Percentiles rank a stretch among this genome's conserved stretches.
Conservation (phyloP, 2,113 vertebrate species). For the Protomyctophum bolini region DNA sequence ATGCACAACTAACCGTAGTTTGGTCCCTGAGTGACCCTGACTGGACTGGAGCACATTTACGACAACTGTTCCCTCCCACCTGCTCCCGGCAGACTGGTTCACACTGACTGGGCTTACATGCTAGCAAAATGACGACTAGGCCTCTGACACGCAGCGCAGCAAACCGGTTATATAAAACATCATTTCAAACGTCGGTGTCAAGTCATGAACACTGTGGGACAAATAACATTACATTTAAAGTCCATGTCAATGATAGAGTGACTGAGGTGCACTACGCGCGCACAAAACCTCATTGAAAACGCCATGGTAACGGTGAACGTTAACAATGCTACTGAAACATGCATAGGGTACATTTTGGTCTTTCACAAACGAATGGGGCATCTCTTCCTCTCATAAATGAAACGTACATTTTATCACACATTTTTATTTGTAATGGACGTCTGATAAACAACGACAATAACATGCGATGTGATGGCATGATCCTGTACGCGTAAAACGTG, state of each 20-base stretch:
- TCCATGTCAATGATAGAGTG: not conserved
- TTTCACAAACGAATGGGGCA: no score
- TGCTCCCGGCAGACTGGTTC: conserved; percentile 49
- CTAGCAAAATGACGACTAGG: conserved; percentile 51
- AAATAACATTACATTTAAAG: not conserved
- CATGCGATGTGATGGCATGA: no score
- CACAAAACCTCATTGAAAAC: conserved; percentile 15
- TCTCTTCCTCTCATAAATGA: no score
- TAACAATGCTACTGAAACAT: conserved; percentile 41
- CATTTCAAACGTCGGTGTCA: not conserved
- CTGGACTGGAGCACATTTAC: conserved; percentile 26
- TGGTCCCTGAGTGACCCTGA: no score
- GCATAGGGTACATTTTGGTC: no score
- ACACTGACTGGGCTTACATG: conserved; percentile 39
- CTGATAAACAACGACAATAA: no score
- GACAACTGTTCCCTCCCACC: conserved; percentile 74
- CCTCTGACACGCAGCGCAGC: conserved; percentile 65
- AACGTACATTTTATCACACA: no score
- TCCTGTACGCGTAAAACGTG: no score
- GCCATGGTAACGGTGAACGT: conserved; percentile 66
- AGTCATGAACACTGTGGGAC: accelerated
- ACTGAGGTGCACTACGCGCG: not conserved
- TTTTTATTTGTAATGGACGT: no score
- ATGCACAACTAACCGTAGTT: no score
- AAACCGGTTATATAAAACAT: conserved; percentile 13